Evolutionary conservation across 2,113 vertebrate species (phyloP).

Genomic region (Argyrosomus japonicus): DNA sequence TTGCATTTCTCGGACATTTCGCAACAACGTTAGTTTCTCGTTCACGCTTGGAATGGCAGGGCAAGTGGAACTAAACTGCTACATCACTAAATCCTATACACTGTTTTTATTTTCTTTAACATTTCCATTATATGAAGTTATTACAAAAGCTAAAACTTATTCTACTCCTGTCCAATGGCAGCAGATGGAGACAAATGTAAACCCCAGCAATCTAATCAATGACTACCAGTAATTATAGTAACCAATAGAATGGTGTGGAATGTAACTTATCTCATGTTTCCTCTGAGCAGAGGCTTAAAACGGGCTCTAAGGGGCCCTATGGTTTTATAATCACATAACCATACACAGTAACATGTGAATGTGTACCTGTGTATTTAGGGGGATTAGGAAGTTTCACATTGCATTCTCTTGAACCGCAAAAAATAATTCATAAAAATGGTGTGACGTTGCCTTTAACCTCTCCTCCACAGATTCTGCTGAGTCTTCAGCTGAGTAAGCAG

Average conservation of each 20-base stretch:
- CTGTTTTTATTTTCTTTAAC: too few relatives aligned
- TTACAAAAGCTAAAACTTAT: neutral
- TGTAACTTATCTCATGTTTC: slow-evolving; percentile 8
- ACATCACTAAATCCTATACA: too few relatives aligned
- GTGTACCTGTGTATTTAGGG: neutral
- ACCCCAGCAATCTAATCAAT: neutral
- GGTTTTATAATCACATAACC: neutral
- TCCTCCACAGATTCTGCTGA: slow-evolving; percentile 1
- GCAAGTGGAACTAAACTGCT: too few relatives aligned
- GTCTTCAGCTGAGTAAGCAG: slow-evolving; percentile 19
- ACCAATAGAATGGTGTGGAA: slow-evolving; percentile 9
- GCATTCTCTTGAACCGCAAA: neutral
- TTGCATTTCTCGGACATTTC: too few relatives aligned
- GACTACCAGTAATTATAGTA: neutral
- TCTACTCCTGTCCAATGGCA: neutral
- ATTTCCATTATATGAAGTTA: neutral
- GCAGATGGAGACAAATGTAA: neutral
- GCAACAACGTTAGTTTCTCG: too few relatives aligned
- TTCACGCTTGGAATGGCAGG: too few relatives aligned
- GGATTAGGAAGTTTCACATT: neutral
- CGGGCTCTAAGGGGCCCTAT: neutral
- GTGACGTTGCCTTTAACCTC: neutral
- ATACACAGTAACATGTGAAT: neutral
- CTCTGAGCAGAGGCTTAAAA: neutral
- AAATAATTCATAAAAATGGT: neutral